phyloP scores from a whole-genome alignment of 2,888 invertebrate genomes.

The Malacosoma neustria region DNA sequence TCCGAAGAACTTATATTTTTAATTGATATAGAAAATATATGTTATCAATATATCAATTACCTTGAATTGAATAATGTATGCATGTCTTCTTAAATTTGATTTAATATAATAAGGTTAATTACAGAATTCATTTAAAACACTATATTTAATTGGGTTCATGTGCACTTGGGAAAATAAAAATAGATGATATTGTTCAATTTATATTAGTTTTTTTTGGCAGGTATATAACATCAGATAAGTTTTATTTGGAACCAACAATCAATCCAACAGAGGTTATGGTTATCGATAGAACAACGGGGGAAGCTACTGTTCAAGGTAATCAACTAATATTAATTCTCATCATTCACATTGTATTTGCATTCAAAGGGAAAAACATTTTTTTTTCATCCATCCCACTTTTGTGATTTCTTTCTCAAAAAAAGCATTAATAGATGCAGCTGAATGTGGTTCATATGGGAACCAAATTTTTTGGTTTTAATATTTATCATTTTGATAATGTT shows the following conservation, averaged over 20 bases:
- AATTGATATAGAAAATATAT: not conserved
- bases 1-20: too few species aligned
- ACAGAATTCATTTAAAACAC: not conserved
- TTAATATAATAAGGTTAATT: not conserved
- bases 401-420: too few species aligned
- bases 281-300: conserved; percentile 87
- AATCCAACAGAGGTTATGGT: conserved; percentile 84
- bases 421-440: too few species aligned
- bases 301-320: conserved; percentile 81
- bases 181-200: not conserved
- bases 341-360: too few species aligned
- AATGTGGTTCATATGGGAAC: too few species aligned
- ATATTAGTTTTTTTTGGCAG: conserved; percentile 70
- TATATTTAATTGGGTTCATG: too few species aligned
- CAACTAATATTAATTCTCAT: not conserved
- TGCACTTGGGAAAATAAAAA: too few species aligned
- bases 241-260: conserved; percentile 88
- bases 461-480: not conserved
- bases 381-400: too few species aligned
- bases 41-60: not conserved
- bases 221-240: conserved; percentile 91
- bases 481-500: not conserved
- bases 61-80: not conserved
- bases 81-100: not conserved
- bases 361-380: too few species aligned